Evolutionary conservation across 2,113 vertebrate genomes (phyloP).

Genomic region (Philantomba maxwellii): DNA sequence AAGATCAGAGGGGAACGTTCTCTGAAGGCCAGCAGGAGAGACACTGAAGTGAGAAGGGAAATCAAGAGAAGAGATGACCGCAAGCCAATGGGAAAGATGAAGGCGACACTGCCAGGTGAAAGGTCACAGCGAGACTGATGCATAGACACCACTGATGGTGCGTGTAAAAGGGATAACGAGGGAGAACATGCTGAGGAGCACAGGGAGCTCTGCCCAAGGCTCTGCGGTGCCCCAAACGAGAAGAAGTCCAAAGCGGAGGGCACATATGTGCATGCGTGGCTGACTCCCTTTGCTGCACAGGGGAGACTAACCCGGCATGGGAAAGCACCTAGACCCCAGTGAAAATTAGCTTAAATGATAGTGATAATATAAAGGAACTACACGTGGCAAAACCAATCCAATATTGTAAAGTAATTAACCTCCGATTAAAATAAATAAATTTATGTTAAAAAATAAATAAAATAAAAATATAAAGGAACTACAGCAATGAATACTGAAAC

Average conservation of each 20-base stretch:
- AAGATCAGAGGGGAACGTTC: background rate
- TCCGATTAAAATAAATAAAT: no score
- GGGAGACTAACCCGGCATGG: background rate
- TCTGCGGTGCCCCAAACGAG: background rate
- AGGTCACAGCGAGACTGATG: background rate
- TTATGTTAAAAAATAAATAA: no score
- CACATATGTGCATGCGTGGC: accelerated
- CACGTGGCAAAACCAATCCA: no score
- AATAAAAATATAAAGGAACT: background rate
- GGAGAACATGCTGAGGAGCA: background rate
- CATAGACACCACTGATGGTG: accelerated
- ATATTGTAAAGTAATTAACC: no score
- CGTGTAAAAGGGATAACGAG: background rate
- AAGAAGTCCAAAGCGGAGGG: background rate
- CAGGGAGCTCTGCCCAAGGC: background rate
- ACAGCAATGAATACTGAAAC: background rate
- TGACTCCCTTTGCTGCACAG: background rate
- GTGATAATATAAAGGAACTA: background rate
- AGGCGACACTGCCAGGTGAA: background rate
- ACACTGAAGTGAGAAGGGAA: background rate
- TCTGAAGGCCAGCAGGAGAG: background rate
- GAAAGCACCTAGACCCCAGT: background rate
- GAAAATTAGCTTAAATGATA: background rate
- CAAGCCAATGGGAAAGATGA: background rate
- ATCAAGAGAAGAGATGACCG: background rate